Evolutionary conservation across 2,113 vertebrate genomes (phyloP).

Genomic region (Anoplopoma fimbria): DNA sequence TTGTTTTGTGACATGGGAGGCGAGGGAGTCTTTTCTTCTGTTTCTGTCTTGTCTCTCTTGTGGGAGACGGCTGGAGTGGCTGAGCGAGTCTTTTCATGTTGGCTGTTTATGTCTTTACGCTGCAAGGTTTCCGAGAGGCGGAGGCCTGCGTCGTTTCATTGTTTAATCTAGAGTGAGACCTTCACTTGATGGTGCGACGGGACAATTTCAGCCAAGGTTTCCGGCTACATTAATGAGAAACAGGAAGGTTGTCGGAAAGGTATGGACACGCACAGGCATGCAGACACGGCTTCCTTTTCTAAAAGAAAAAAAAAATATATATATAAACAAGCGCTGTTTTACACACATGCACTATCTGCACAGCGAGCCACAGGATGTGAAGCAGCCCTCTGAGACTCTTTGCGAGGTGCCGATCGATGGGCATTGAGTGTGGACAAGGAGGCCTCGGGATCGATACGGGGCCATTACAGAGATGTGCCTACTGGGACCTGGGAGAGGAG

Average conservation of each 20-base stretch:
- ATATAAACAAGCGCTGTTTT: constrained; percentile 37
- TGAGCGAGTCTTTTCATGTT: constrained; percentile 35
- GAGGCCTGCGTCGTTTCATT: constrained; percentile 32
- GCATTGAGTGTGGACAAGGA: constrained; percentile 81
- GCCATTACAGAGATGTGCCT: constrained; percentile 81
- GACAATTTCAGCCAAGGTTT: constrained; percentile 40
- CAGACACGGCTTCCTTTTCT: constrained; percentile 6
- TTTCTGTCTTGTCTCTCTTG: constrained; percentile 47
- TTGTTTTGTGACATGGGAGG: constrained; percentile 27
- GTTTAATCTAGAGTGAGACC: constrained; percentile 57
- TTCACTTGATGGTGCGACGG: constrained; percentile 25
- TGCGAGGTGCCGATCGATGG: constrained; percentile 77
- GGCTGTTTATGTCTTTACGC: constrained; percentile 51
- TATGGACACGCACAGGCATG: background rate
- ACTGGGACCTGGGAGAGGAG: constrained; percentile 61
- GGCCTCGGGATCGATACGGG: constrained; percentile 75
- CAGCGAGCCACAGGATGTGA: constrained; percentile 63
- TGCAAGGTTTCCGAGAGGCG: constrained; percentile 41
- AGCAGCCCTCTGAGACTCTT: constrained; percentile 78
- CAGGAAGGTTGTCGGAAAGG: background rate
- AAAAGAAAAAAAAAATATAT: too few species aligned
- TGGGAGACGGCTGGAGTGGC: constrained; percentile 42
- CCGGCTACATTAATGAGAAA: constrained; percentile 6
- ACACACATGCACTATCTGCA: constrained; percentile 41
- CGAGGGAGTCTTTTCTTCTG: constrained; percentile 56